A percentile compares a stretch with the other conserved stretches of the same genome.
Conservation (phyloP, 1,140 invertebrate genomes). For the Lordiphosa stackelbergi region DNA sequence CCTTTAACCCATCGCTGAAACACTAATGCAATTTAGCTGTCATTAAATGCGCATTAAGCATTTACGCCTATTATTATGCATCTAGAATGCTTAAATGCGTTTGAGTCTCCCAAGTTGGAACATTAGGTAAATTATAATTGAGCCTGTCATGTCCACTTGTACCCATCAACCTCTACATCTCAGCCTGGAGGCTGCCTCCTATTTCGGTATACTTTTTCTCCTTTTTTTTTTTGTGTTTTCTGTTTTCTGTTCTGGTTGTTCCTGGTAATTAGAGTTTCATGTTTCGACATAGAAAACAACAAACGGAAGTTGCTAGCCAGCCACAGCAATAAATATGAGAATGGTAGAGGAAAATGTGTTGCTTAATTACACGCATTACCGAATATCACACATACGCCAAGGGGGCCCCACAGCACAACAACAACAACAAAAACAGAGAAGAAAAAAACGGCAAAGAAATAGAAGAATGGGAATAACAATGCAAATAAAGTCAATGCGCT, state of each 20-base stretch:
- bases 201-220: constrained; percentile 1
- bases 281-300: constrained; percentile 51
- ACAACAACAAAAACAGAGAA: constrained; percentile 1
- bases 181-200: constrained; percentile 5
- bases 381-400: constrained; percentile 69
- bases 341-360: constrained; percentile 43
- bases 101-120: background rate
- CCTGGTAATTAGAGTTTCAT: constrained; percentile 70
- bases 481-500: background rate
- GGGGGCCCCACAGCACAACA: constrained; percentile 15
- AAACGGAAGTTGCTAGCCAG: constrained; percentile 62
- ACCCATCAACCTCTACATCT: constrained; percentile 4
- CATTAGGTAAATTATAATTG: constrained; percentile 14
- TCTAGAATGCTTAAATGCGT: constrained; percentile 2
- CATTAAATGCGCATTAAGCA: constrained; percentile 11
- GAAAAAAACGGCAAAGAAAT: background rate
- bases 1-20: background rate
- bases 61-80: constrained; percentile 12
- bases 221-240: constrained; percentile 12
- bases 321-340: constrained; percentile 16
- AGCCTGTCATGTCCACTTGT: constrained; percentile 1
- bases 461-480: background rate
- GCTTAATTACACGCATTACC: constrained; percentile 69
- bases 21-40: constrained; percentile 8
- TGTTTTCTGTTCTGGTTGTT: constrained; percentile 38